Base-by-base conservation (phyloP, 2,113 vertebrate genomes). In the Silurus asotus region DNA sequence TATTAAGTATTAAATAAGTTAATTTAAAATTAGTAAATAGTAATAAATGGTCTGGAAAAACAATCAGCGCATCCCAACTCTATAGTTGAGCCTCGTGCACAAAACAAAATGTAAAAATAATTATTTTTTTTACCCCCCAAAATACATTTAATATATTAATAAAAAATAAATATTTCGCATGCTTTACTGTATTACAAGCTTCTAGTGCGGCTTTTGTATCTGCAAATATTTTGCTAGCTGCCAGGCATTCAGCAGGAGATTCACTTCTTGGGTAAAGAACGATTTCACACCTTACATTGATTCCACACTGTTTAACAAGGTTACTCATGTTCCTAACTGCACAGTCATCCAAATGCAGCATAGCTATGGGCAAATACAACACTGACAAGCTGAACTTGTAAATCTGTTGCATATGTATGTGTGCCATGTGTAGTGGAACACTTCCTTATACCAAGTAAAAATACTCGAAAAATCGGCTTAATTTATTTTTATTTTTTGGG, bases 221-320 rank as follows among this genome's bases (percentile, higher is more conserved):
- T 61, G 15, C 28, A 64, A 6, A 69, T 82, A 76, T 80, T 86
- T 79, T 9, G n/a, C 17, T 28, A 51, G 80, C 82, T 83, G 48
- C 81, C 80, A 86, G 65, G 49, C 58, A 58, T 82, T 81, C 79
- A 88, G 84, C 80, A 83, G 72, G 75, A 81, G 56, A 83, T 56
- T 51, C 48, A 19, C 81, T 86, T 80, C 75, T 72, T 86, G 61
- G 48, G 70, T 80, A 83, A 83, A 80, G 70, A 83, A 79, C 53
- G 53, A 88, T 83, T 88, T 88, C 87, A 80, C 87, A 88, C 81
- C 65, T 86, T 86, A 77, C 62, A 70, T 86, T 81, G 56, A 80
- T 69, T 83, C 67, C 75, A 64, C 84, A 83, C 81, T 84, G 84
- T 80, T 88, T 86, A 88, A 88, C 67, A 48, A 79, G 65, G 65